Evolutionary conservation across 2,888 invertebrate species (phyloP).

Genomic region (Hyalella azteca): DNA sequence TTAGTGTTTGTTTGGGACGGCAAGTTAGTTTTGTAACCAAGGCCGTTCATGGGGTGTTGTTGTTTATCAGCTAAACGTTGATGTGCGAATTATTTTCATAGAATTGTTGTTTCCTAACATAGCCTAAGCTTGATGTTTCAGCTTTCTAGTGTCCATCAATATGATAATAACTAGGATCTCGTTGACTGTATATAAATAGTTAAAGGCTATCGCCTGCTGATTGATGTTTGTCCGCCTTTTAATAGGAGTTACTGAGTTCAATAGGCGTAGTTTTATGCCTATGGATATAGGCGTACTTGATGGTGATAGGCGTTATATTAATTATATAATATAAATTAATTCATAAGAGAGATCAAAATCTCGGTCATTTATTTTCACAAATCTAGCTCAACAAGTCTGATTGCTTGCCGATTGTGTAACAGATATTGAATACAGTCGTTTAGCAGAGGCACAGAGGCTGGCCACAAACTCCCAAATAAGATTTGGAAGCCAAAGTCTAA

Average conservation of each 20-base stretch:
- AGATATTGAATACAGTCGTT: no score
- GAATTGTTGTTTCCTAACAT: constrained; percentile 18
- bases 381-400: not conserved
- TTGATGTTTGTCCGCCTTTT: constrained; percentile 1
- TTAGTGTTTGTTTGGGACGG: no score
- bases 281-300: not conserved
- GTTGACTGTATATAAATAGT: not conserved
- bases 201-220: constrained; percentile 19
- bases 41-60: no score
- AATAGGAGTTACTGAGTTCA: not conserved
- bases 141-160: constrained; percentile 5
- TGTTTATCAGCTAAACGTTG: not conserved
- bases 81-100: constrained; percentile 14
- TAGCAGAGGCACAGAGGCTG: no score
- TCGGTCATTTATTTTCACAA: not conserved
- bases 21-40: no score
- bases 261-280: not conserved
- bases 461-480: no score
- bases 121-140: not conserved
- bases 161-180: constrained; percentile 14
- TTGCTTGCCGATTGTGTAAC: not conserved
- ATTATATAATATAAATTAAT: not conserved
- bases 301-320: not conserved
- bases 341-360: not conserved
- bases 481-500: no score